Evolutionary conservation across 2,113 vertebrate genomes (phyloP).

Genomic region (Laticauda colubrina): DNA sequence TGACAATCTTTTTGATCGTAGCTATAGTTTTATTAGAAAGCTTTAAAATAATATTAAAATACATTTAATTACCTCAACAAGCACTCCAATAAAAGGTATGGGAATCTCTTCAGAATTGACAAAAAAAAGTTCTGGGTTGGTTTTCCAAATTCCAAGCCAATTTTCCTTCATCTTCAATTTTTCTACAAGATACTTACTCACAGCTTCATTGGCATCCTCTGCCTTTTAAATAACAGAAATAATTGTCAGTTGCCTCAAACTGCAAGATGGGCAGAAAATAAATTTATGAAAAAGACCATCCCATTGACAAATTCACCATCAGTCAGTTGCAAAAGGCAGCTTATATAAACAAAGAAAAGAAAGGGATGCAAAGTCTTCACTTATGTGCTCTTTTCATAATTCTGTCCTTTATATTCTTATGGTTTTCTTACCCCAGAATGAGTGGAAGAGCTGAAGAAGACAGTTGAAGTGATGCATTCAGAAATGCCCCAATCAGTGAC

Average conservation of each 20-base stretch:
- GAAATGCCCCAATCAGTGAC: neutral
- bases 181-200: conserved; percentile 56
- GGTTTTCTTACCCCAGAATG: neutral
- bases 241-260: neutral
- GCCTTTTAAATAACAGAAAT: conserved; percentile 51
- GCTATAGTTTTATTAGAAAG: neutral
- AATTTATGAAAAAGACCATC: neutral
- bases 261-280: neutral
- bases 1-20: neutral
- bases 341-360: neutral
- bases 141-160: conserved; percentile 66
- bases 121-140: conserved; percentile 62
- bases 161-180: conserved; percentile 59
- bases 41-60: conserved; percentile 11
- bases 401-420: neutral
- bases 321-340: neutral
- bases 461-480: neutral
- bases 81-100: conserved; percentile 62
- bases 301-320: neutral
- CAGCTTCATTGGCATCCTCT: conserved; percentile 59
- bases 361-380: neutral
- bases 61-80: conserved; percentile 55
- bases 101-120: conserved; percentile 59
- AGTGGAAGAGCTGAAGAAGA: neutral
- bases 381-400: neutral